A percentile compares a stretch with the other conserved stretches of the same genome.
Conservation (phyloP, 1,140 invertebrate species). For the Hormaphis cornu region DNA sequence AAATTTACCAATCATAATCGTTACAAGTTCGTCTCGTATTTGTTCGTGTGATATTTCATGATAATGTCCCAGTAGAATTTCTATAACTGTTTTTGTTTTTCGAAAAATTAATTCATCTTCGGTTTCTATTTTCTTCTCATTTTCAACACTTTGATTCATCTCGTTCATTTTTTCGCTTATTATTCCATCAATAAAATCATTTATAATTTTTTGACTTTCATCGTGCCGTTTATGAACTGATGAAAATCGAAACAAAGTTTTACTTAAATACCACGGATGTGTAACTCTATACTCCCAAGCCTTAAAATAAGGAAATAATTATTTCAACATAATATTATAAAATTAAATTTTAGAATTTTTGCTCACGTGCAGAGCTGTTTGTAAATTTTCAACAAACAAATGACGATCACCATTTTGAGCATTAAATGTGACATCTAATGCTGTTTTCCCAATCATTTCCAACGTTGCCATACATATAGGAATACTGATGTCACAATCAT, state of each 20-base stretch:
- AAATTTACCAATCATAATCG: not conserved
- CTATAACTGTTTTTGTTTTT: not conserved
- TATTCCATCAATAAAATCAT: not conserved
- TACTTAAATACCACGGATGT: not conserved
- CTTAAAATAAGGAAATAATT: not conserved
- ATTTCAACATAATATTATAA: not conserved
- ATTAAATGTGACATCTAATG: not conserved
- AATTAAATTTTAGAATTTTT: not conserved
- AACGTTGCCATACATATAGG: not conserved
- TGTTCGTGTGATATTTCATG: not conserved
- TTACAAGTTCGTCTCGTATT: constrained; percentile 15
- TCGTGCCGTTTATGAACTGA: not conserved
- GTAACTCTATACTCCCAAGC: not conserved
- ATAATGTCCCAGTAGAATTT: not conserved
- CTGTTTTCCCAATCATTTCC: constrained; percentile 18
- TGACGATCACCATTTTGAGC: not conserved
- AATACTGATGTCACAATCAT: not conserved
- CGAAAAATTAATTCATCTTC: not conserved
- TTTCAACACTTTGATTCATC: not conserved
- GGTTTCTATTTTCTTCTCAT: not conserved
- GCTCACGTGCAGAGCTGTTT: not conserved
- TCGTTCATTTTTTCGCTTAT: not conserved
- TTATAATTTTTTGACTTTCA: not conserved
- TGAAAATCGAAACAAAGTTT: not conserved
- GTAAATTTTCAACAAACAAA: not conserved